Percentiles rank a stretch among this genome's conserved stretches.
These are phyloP conservation scores for Hyla sarda DNA, from an alignment of 2,113 vertebrate species.

Conservation along the genomic window DNA sequence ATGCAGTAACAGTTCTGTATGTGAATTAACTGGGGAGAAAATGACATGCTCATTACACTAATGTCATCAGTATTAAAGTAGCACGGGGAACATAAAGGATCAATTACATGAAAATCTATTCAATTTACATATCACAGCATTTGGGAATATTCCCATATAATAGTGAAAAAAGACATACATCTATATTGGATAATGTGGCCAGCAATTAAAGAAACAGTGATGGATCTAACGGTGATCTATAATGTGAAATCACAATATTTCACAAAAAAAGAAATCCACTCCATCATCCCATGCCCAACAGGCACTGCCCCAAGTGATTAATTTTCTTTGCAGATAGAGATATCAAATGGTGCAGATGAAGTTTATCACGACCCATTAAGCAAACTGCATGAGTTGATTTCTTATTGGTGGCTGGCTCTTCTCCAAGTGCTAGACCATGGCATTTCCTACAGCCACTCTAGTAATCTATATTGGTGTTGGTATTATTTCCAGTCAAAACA, in stretches of 20 bases:
- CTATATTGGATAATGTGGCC: background rate
- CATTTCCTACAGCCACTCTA: background rate
- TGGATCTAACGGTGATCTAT: background rate
- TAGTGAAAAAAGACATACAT: background rate
- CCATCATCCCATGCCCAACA: background rate
- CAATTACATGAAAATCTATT: background rate
- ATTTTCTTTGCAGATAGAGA: background rate
- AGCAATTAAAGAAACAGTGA: background rate
- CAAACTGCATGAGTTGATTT: background rate
- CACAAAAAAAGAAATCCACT: background rate
- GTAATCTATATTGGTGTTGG: background rate
- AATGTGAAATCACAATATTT: background rate
- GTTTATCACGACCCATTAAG: background rate
- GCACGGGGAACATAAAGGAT: background rate
- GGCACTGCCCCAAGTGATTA: background rate
- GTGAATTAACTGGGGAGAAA: background rate
- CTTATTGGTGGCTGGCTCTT: background rate
- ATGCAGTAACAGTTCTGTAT: background rate
- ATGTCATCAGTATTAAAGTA: background rate
- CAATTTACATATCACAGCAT: background rate
- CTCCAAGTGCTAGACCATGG: background rate
- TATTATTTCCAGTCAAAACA: background rate
- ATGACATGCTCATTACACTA: conserved; percentile 2
- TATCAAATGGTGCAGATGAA: background rate
- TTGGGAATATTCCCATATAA: background rate